A percentile compares a stretch with the other conserved stretches of the same genome.
Conservation (phyloP, 2,797 vertebrate species). For the Ptychobarbus kaznakovi region DNA sequence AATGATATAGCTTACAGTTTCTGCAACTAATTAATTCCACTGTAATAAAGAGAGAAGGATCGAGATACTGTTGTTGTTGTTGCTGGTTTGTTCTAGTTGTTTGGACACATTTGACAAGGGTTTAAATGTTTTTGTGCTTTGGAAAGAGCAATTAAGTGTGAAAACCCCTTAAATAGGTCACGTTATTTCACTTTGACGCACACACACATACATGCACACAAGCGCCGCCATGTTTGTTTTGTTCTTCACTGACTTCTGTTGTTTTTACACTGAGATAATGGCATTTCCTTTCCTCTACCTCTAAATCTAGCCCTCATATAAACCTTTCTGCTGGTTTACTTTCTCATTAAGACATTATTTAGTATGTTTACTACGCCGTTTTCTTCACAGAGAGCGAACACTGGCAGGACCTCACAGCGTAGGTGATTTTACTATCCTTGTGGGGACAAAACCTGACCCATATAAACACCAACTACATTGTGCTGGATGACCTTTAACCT, state of each 20-base stretch:
- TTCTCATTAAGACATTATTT: slow-evolving; percentile 13
- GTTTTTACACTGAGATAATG: not conserved
- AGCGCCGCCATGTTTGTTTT: not conserved
- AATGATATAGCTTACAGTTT: slow-evolving; percentile 10
- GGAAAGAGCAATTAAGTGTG: slow-evolving; percentile 25
- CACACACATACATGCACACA: not conserved
- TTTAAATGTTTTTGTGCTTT: slow-evolving; percentile 37
- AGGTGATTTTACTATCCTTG: not conserved
- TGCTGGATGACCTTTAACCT: slow-evolving; percentile 65
- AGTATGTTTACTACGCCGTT: not conserved
- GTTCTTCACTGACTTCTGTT: not conserved
- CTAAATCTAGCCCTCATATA: not conserved
- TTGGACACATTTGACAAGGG: slow-evolving; percentile 36
- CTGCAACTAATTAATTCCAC: slow-evolving; percentile 16
- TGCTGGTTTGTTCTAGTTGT: slow-evolving; percentile 19
- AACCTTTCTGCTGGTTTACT: not conserved
- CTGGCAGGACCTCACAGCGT: not conserved
- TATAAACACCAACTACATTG: slow-evolving; percentile 54
- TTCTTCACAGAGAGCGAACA: not conserved
- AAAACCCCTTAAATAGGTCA: slow-evolving; percentile 38
- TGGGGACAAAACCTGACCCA: not conserved
- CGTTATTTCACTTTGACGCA: slow-evolving; percentile 48
- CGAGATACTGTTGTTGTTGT: not conserved
- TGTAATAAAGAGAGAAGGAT: slow-evolving; percentile 4
- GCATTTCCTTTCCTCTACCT: not conserved